A percentile compares a stretch with the other conserved stretches of the same genome.
phyloP scores from a whole-genome alignment of 2,113 vertebrate species.

The Dicaeum eximium region DNA sequence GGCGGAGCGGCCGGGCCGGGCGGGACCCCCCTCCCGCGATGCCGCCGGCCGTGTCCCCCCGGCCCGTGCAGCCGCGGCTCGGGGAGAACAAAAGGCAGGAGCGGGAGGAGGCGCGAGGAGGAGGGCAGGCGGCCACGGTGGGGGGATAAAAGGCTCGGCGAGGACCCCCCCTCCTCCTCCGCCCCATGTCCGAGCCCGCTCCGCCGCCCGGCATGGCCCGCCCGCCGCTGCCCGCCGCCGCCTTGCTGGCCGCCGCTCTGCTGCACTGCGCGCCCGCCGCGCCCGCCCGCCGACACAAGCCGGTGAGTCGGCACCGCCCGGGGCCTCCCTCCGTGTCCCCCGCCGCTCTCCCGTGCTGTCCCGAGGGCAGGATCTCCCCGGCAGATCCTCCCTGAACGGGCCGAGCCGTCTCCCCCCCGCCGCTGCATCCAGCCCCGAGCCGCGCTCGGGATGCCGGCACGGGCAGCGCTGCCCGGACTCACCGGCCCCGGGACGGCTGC shows the following conservation, averaged over 20 bases:
- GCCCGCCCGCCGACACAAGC: slow-evolving; percentile 58
- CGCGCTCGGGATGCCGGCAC: not conserved
- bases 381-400: not conserved
- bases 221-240: slow-evolving; percentile 7
- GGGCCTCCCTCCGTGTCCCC: not conserved
- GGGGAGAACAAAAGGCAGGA: slow-evolving; percentile 76
- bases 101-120: slow-evolving; percentile 57
- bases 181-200: slow-evolving; percentile 42
- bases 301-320: slow-evolving; percentile 70
- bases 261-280: slow-evolving; percentile 49
- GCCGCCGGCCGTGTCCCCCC: slow-evolving; percentile 68
- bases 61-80: slow-evolving; percentile 56
- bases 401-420: not conserved
- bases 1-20: not conserved
- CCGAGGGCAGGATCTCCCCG: not conserved
- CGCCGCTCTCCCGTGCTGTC: not conserved
- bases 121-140: slow-evolving; percentile 71
- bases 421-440: not conserved
- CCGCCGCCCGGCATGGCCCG: not conserved
- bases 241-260: slow-evolving; percentile 18
- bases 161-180: not conserved
- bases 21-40: not conserved
- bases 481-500: not conserved
- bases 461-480: not conserved
- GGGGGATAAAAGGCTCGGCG: slow-evolving; percentile 66